Conservation (phyloP, 2,113 vertebrate genomes). For the Psephotus haematonotus region DNA sequence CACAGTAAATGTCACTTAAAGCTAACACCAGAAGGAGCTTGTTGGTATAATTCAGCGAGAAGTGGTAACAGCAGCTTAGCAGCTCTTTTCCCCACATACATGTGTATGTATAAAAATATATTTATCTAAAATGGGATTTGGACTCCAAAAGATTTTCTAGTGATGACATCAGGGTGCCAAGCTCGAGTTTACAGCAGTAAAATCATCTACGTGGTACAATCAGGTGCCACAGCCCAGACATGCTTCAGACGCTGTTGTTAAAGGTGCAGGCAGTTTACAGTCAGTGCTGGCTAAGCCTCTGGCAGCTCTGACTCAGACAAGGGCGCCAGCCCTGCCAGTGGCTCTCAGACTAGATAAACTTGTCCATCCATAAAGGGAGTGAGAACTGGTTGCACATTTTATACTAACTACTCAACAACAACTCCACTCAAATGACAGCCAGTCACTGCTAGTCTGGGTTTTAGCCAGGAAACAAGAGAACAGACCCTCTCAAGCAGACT, state of each 20-base stretch:
- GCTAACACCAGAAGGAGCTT: slow-evolving; percentile 53
- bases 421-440: neutral
- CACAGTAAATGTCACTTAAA: slow-evolving; percentile 65
- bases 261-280: neutral
- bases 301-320: neutral
- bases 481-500: neutral
- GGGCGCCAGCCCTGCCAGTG: neutral
- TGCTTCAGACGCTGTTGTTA: neutral
- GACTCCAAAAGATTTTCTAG: neutral
- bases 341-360: neutral
- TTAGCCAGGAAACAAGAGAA: neutral
- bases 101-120: neutral
- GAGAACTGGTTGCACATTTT: neutral
- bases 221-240: neutral
- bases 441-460: neutral
- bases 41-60: slow-evolving; percentile 25
- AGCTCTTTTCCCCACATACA: neutral
- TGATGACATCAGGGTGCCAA: neutral
- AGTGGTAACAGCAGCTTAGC: neutral
- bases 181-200: neutral
- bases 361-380: neutral
- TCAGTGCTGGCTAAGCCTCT: fast-evolving
- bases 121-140: neutral
- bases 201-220: neutral
- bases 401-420: neutral